phyloP scores from a whole-genome alignment of 2,888 invertebrate species.

The Agriopis leucophaearia region DNA sequence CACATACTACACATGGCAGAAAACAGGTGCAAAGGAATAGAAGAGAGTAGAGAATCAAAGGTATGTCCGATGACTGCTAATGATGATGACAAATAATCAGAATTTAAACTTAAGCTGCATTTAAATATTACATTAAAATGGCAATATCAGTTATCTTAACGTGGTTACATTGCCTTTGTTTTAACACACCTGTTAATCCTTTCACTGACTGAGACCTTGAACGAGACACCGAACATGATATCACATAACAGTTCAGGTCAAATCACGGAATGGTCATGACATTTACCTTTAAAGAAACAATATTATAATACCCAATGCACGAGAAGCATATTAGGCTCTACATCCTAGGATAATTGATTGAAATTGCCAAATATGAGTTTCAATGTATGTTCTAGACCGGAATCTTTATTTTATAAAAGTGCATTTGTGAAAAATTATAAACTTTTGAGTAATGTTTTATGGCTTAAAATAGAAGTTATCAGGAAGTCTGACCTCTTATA shows the following conservation, averaged over 20 bases:
- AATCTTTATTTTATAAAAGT: too few relatives aligned
- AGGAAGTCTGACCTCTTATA: too few relatives aligned
- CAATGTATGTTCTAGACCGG: too few relatives aligned
- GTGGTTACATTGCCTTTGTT: constrained; percentile 35
- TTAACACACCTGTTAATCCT: constrained; percentile 38
- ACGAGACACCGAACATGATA: constrained; percentile 46
- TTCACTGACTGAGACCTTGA: constrained; percentile 41
- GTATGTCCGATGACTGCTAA: background rate
- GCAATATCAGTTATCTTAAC: background rate
- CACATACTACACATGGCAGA: too few relatives aligned
- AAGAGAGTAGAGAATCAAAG: too few relatives aligned
- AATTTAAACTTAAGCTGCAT: background rate
- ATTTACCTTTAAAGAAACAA: constrained; percentile 50
- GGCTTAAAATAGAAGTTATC: too few relatives aligned
- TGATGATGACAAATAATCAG: background rate
- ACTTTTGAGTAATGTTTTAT: too few relatives aligned
- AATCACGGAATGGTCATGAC: constrained; percentile 53
- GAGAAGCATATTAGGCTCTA: constrained; percentile 32
- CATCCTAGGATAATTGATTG: background rate
- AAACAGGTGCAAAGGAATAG: too few relatives aligned
- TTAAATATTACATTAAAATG: background rate
- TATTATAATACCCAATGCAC: constrained; percentile 35
- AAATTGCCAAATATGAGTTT: background rate
- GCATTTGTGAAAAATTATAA: too few relatives aligned
- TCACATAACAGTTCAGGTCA: constrained; percentile 45